Conservation (phyloP, 2,888 invertebrate species). For the Gibbula magus region DNA sequence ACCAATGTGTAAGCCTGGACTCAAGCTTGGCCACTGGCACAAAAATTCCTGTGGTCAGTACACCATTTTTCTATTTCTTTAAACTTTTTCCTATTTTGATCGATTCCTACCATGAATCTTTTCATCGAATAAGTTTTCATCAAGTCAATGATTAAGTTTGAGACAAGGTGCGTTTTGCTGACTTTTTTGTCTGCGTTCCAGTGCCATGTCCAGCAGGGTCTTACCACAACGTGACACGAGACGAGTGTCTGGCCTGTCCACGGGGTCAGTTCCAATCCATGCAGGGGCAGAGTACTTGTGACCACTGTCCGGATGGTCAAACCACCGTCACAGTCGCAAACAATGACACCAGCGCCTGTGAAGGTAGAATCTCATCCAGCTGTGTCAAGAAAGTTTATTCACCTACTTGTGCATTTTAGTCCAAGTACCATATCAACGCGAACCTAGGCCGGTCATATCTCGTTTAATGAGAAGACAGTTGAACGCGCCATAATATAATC, state of each 20-base stretch:
- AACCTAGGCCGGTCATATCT: too few species aligned
- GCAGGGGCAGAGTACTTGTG: neutral
- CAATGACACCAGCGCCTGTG: neutral
- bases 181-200: neutral
- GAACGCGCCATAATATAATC: too few species aligned
- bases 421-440: too few species aligned
- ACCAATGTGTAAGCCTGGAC: neutral
- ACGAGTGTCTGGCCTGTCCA: neutral
- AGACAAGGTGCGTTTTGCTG: too few species aligned
- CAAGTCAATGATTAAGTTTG: too few species aligned
- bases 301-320: neutral
- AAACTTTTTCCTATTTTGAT: neutral
- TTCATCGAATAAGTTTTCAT: neutral
- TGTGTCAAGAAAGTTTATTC: too few species aligned
- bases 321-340: neutral
- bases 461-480: too few species aligned
- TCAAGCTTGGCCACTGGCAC: neutral
- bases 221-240: neutral
- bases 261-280: neutral
- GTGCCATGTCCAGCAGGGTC: neutral
- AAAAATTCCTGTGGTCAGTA: neutral
- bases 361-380: neutral
- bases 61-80: too few species aligned
- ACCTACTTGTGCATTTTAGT: too few species aligned
- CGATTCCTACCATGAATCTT: neutral